A percentile compares a stretch with the other conserved stretches of the same genome.
Evolutionary conservation across 2,113 vertebrate genomes (phyloP).

Genomic region (Sphaerodactylus townsendi): DNA sequence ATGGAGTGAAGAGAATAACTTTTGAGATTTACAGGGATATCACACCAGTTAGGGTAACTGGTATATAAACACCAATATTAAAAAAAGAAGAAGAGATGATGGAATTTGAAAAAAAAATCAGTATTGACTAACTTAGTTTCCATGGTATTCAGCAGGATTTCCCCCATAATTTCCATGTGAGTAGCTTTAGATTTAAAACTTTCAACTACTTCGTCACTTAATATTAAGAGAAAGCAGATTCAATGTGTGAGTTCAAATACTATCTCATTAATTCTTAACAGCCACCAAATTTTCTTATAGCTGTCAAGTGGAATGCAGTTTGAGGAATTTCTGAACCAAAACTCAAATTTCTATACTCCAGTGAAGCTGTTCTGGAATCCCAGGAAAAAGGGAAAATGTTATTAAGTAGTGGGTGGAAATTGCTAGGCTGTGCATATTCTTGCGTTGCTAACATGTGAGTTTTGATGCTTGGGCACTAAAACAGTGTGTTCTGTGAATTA

Average conservation of each 20-base stretch:
- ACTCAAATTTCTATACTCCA: not conserved
- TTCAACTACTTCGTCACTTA: not conserved
- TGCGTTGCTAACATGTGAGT: not conserved
- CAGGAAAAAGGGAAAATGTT: not conserved
- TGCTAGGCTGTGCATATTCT: not conserved
- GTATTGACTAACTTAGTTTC: constrained; percentile 12
- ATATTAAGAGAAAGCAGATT: not conserved
- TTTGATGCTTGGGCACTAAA: not conserved
- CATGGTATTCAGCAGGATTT: constrained; percentile 7
- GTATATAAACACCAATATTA: not conserved
- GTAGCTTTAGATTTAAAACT: not conserved
- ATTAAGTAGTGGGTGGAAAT: not conserved
- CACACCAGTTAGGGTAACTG: not conserved
- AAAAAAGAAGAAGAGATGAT: not conserved
- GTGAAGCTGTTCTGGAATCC: not conserved
- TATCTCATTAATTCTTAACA: not conserved
- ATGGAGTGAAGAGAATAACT: constrained; percentile 18
- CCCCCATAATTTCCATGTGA: not conserved
- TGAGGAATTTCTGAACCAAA: not conserved
- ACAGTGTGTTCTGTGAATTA: not conserved
- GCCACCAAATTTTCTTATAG: not conserved
- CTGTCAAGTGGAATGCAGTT: not conserved
- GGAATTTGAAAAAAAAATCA: not conserved
- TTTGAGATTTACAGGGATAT: not conserved
- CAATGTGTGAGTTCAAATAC: not conserved